Base-by-base conservation (phyloP, 2,797 vertebrate species). In the Pogoniulus pusillus region DNA sequence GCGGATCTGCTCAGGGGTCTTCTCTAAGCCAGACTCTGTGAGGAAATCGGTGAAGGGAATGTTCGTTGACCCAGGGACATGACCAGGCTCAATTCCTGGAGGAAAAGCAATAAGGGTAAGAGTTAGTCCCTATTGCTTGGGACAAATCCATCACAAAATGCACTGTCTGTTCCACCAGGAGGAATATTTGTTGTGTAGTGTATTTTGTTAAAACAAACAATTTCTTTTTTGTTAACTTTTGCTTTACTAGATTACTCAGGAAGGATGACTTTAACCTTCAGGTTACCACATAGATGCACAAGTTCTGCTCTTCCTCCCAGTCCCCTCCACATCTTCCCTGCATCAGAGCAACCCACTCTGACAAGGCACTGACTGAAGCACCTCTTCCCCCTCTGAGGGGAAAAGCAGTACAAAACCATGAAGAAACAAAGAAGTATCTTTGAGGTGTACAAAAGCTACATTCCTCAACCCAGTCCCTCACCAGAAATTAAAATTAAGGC, bases 1-100 rank as follows among this genome's bases (percentile, higher is more conserved):
- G 32, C 60, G 91, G 94, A 99, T 97, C 78, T 96, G 97, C 59
- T 98, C 98, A 0, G 96, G 94, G 10, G 94, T 98, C 94, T 97
- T 98, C 95, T 98, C 97, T 89, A 98, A 97, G 24, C 98, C 99
- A 29, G 98, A 97, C 4, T 96, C 75, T 2, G 98, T 98, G 95
- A 99, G 80, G 93, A 99, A 98, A 11, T 97, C 97, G 0, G 97
- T 96, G 96, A 99, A 99, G 1, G 99, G 99, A 90, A 99, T 98
- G 96, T 98, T 99, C 47, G 97, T 87, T 0, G 98, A 91, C 17
- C 98, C 97, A 1, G 98, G 98, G 74, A 98, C 98, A 76, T 99
- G 99, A 18, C 99, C 99, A 4, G 99, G 98, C 76, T 98, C 98
- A 2, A 97, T 98, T 87, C 98, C 99, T 99, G 91, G 34, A 71